These are phyloP conservation scores for Pyxicephalus adspersus DNA, from an alignment of 2,113 vertebrate species.

Conservation along the genomic window DNA sequence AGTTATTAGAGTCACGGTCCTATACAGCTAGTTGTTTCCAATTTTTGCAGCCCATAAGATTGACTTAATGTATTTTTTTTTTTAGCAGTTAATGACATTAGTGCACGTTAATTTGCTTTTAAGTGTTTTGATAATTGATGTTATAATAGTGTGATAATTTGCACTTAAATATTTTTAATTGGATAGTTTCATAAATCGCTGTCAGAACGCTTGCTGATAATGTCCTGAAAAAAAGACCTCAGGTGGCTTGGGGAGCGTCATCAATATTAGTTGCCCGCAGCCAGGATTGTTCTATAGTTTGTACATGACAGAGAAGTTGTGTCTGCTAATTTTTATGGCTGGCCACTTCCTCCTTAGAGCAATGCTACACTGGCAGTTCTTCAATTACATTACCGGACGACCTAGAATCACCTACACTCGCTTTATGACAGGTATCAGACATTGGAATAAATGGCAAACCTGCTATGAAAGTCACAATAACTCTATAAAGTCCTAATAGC, in stretches of 20 bases:
- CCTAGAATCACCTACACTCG: no score
- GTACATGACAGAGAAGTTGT: neutral
- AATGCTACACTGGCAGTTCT: no score
- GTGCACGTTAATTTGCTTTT: constrained; percentile 47
- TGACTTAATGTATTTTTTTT: constrained; percentile 46
- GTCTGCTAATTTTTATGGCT: neutral
- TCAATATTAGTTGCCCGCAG: neutral
- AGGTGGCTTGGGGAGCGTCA: constrained; percentile 1
- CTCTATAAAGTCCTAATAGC: no score
- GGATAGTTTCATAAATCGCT: constrained; percentile 45
- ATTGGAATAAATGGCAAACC: no score
- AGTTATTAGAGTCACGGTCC: constrained; percentile 11
- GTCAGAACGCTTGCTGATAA: constrained; percentile 1
- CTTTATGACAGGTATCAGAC: no score
- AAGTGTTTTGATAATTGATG: constrained; percentile 54
- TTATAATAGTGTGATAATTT: constrained; percentile 49
- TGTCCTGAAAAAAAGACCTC: constrained; percentile 32
- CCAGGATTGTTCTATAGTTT: neutral
- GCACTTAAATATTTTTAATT: constrained; percentile 54
- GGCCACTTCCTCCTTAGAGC: neutral
- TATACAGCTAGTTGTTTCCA: constrained; percentile 3
- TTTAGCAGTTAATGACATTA: constrained; percentile 46
- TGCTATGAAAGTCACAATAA: no score
- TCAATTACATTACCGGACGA: no score
- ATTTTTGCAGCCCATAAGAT: constrained; percentile 40